Evolutionary conservation across 2,888 invertebrate species (phyloP), one percentile per base, ranked within the genome.

Genomic region (Dynastes tityus): DNA sequence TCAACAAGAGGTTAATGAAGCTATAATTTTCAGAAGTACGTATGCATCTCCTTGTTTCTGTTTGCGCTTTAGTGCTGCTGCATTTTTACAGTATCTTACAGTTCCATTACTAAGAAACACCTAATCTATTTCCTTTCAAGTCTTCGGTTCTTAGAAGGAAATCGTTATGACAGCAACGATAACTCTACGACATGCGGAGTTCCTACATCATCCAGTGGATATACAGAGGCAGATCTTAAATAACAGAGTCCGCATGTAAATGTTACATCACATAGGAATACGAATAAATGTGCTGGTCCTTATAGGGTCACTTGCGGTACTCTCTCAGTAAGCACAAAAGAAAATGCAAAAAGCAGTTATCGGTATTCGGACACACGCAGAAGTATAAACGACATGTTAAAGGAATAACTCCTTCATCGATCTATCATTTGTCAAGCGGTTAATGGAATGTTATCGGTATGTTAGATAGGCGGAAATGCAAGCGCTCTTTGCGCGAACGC

Each of bases 301-400:
- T 74, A 74, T 74, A 74, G 22, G 55, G 61, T 16, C 61, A n/a
- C 73, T 61, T 61, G 73, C 49, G 73, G 61, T 45, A 74, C 61
- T 74, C 73, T 61, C 49, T 45, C 40, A 49, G 61, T 45, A 45
- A 61, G 29, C 61, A 61, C 73, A 74, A 61, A 74, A 45, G 73
- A 61, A 74, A 61, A 45, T 6, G 22, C 49, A 61, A 45, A 45
- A 37, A 40, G 63, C 61, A 29, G 73, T 61, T 74, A 74, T 61
- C 61, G 61, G 61, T 61, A 74, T 74, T 74, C 63, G 61, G 61
- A 74, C 49, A 45, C 45, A 45, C 45, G 45, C 45, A 45, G 45
- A 40, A 79, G 32, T 61, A 61, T 61, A 82, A 82, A 80, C 79
- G 79, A 80, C 68, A 80, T 80, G 77, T 77, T 81, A 81, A 80